A percentile compares a stretch with the other conserved stretches of the same genome.
phyloP scores from a whole-genome alignment of 2,797 vertebrate species.

The Neosilurus hyrtlii region DNA sequence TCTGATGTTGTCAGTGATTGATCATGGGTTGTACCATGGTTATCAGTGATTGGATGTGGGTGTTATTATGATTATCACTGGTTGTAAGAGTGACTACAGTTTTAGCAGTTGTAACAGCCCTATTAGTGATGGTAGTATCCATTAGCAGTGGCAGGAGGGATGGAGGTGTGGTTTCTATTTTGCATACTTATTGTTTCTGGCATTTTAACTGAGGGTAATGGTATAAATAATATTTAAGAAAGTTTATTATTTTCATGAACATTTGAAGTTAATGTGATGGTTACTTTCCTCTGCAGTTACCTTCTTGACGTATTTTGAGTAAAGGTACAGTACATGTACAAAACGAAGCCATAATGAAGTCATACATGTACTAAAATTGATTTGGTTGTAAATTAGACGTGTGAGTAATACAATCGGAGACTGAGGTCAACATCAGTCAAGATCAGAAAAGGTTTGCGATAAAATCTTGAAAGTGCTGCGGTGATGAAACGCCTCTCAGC shows the following conservation, averaged over 20 bases:
- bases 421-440: background rate
- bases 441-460: background rate
- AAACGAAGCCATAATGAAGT: background rate
- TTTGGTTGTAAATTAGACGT: background rate
- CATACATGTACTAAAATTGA: background rate
- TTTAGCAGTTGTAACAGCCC: no score
- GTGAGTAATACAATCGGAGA: background rate
- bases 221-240: background rate
- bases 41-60: no score
- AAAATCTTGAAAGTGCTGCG: conserved; percentile 5
- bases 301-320: background rate
- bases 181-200: no score
- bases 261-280: background rate
- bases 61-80: no score
- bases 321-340: background rate
- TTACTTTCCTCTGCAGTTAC: background rate
- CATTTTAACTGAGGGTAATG: no score
- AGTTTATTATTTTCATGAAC: background rate
- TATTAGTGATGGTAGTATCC: no score
- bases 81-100: no score
- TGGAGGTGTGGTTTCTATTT: no score
- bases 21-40: no score
- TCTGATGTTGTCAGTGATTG: no score
- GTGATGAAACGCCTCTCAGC: conserved; percentile 34
- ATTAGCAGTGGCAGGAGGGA: no score